Evolutionary conservation across 2,113 vertebrate genomes (phyloP).

Genomic region (Forbesichthys papilliferus): DNA sequence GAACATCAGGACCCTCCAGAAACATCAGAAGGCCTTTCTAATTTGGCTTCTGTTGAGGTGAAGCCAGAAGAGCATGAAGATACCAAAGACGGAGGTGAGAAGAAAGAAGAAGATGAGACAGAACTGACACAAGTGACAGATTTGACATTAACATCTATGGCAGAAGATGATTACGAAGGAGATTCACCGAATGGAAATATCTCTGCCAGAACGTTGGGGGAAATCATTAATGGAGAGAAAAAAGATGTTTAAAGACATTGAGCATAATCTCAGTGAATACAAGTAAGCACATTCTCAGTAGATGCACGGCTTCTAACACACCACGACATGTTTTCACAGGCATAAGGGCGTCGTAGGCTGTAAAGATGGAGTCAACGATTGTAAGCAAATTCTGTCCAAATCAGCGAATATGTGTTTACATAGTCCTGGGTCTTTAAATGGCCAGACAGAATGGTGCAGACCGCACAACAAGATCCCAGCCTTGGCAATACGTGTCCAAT

Average conservation of each 20-base stretch:
- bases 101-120: constrained; percentile 16
- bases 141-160: constrained; percentile 19
- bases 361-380: neutral
- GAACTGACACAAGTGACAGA: constrained; percentile 47
- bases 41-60: neutral
- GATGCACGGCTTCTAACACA: constrained; percentile 51
- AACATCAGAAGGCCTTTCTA: constrained; percentile 5
- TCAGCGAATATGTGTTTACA: no score
- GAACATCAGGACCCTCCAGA: neutral
- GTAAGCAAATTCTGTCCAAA: no score
- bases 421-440: no score
- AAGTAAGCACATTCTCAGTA: constrained; percentile 51
- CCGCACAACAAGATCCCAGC: no score
- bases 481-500: no score
- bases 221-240: constrained; percentile 9
- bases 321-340: neutral
- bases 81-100: neutral
- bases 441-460: no score
- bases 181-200: constrained; percentile 7
- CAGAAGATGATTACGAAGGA: constrained; percentile 43
- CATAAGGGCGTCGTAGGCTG: neutral
- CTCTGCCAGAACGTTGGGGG: constrained; percentile 13
- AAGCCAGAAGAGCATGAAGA: neutral
- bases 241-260: constrained; percentile 42
- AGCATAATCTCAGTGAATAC: constrained; percentile 55